A percentile compares a stretch with the other conserved stretches of the same genome.
phyloP scores from a whole-genome alignment of 1,140 invertebrate genomes.

The Tribolium madens region DNA sequence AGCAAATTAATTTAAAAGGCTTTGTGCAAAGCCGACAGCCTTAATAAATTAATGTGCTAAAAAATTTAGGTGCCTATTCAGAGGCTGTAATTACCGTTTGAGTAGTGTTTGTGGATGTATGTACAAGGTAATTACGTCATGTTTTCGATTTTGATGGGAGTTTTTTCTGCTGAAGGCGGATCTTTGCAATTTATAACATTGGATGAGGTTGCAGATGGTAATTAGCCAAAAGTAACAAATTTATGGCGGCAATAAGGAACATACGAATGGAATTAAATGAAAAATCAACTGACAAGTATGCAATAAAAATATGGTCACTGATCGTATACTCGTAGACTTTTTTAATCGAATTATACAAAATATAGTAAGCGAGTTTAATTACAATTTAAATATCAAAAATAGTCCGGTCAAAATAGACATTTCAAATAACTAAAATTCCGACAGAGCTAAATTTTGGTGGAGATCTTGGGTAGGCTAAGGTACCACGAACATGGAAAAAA shows the following conservation, averaged over 20 bases:
- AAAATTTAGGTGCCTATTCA: not conserved
- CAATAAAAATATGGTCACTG: too few relatives aligned
- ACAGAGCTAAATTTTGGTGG: too few relatives aligned
- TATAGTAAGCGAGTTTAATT: too few relatives aligned
- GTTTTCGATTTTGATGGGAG: constrained; percentile 17
- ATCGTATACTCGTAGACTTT: too few relatives aligned
- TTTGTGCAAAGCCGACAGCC: not conserved
- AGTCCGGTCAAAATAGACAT: too few relatives aligned
- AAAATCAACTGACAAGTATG: not conserved
- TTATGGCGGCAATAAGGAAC: not conserved
- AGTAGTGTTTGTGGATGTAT: not conserved
- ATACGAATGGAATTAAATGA: not conserved
- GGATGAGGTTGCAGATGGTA: constrained; percentile 3
- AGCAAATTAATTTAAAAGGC: constrained; percentile 4
- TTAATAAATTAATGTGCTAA: constrained; percentile 9
- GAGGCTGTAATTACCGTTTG: not conserved
- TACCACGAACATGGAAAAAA: too few relatives aligned
- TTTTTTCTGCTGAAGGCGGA: not conserved
- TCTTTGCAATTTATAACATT: constrained; percentile 1
- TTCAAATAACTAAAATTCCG: too few relatives aligned
- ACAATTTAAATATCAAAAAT: too few relatives aligned
- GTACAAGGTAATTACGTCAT: constrained; percentile 10
- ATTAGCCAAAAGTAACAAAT: constrained; percentile 10
- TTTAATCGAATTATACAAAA: too few relatives aligned
- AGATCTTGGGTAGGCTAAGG: too few relatives aligned